phyloP scores from a whole-genome alignment of 2,888 invertebrate genomes.

The Eurois occulta region DNA sequence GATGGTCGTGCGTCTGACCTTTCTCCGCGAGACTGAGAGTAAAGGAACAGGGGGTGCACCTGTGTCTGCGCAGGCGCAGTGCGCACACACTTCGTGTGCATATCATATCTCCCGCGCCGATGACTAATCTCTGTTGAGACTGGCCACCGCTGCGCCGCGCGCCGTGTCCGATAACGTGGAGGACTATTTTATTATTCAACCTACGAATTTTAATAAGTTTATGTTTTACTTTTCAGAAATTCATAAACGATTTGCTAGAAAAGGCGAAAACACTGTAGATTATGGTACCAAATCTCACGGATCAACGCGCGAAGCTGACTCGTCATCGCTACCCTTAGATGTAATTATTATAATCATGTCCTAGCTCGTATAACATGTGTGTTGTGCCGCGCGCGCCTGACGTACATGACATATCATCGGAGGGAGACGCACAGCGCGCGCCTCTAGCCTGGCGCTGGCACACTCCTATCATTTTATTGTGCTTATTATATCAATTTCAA shows the following conservation, averaged over 20 bases:
- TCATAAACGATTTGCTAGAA: slow-evolving; percentile 96
- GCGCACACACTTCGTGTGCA: no score
- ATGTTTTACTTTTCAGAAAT: slow-evolving; percentile 92
- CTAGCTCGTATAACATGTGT: slow-evolving; percentile 63
- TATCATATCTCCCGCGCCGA: no score
- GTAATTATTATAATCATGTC: slow-evolving; percentile 50
- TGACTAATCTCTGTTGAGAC: background rate
- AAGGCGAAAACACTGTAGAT: slow-evolving; percentile 96
- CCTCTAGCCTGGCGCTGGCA: background rate
- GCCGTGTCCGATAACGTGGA: background rate
- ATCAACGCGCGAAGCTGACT: slow-evolving; percentile 46
- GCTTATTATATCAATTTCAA: background rate
- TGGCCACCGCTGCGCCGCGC: no score
- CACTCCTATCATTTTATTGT: background rate
- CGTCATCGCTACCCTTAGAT: slow-evolving; percentile 38
- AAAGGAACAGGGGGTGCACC: no score
- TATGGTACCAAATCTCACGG: slow-evolving; percentile 74
- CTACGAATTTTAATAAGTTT: slow-evolving; percentile 2
- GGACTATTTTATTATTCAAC: background rate
- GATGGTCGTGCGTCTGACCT: background rate
- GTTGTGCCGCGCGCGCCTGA: slow-evolving; percentile 22
- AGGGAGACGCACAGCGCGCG: background rate
- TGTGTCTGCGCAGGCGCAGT: no score
- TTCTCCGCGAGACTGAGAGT: background rate
- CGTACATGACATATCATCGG: slow-evolving; percentile 14